phyloP scores from a whole-genome alignment of 2,797 vertebrate genomes.

The Podarcis lilfordi region DNA sequence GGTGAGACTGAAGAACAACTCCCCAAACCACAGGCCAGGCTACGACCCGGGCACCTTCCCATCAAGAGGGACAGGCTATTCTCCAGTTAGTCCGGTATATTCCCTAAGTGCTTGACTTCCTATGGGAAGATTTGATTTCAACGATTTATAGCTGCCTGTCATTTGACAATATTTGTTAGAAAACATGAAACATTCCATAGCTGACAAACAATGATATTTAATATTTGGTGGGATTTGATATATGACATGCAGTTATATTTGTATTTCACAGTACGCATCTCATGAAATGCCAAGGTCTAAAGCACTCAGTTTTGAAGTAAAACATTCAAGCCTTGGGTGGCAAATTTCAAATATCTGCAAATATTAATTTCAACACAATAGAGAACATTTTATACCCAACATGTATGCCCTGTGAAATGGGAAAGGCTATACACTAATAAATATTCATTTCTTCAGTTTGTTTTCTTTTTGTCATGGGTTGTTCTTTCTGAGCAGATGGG shows the following conservation, averaged over 20 bases:
- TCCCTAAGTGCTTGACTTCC: not conserved
- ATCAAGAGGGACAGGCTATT: not conserved
- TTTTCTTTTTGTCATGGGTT: not conserved
- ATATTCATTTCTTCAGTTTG: not conserved
- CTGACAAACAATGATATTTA: not conserved
- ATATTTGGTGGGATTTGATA: not conserved
- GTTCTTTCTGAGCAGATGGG: not conserved
- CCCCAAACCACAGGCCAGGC: no score
- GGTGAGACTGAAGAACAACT: no score
- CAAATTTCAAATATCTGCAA: not conserved
- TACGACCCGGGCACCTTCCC: no score
- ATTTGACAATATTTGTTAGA: not conserved
- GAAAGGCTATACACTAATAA: no score
- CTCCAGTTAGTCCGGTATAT: not conserved
- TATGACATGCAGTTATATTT: not conserved
- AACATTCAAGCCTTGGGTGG: not conserved
- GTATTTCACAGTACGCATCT: not conserved
- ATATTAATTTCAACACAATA: not conserved
- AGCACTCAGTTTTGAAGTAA: not conserved
- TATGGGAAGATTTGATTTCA: not conserved
- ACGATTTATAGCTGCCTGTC: not conserved
- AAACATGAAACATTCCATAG: not conserved
- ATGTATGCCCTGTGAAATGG: not conserved
- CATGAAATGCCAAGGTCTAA: not conserved
- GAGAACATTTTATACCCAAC: not conserved